These are phyloP conservation scores for Mobula hypostoma DNA, from an alignment of 2,113 vertebrate species.

Conservation along the genomic window DNA sequence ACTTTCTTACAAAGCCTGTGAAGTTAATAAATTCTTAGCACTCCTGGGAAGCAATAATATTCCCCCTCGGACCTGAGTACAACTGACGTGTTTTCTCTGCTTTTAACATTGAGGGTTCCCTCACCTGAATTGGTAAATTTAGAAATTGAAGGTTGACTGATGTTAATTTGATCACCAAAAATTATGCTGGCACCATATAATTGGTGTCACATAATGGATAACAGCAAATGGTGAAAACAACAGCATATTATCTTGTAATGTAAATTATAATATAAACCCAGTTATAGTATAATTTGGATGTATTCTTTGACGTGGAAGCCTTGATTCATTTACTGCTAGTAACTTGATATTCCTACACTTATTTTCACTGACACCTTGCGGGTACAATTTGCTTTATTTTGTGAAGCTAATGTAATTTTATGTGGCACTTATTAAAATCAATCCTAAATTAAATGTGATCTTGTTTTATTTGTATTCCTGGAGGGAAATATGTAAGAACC, in stretches of 20 bases:
- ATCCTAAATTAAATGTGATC: not conserved
- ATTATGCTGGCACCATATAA: not conserved
- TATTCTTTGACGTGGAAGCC: not conserved
- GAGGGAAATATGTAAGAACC: not conserved
- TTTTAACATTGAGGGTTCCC: not conserved
- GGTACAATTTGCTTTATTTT: not conserved
- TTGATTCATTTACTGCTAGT: not conserved
- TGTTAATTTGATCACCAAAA: not conserved
- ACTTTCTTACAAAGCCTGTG: not conserved
- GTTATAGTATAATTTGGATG: not conserved
- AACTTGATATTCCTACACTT: not conserved
- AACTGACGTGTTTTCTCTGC: not conserved
- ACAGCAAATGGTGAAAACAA: not conserved
- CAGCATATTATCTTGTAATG: not conserved
- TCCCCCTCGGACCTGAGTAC: not conserved
- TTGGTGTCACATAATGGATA: not conserved
- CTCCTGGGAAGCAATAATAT: not conserved
- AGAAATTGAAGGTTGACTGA: not conserved
- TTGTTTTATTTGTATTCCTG: not conserved
- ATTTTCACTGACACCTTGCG: not conserved
- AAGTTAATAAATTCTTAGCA: not conserved
- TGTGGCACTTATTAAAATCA: no score
- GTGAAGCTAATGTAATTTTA: no score
- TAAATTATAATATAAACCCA: not conserved
- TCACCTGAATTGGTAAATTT: not conserved